Evolutionary conservation across 1,140 invertebrate species (phyloP).

Genomic region (Phymastichus coffea): DNA sequence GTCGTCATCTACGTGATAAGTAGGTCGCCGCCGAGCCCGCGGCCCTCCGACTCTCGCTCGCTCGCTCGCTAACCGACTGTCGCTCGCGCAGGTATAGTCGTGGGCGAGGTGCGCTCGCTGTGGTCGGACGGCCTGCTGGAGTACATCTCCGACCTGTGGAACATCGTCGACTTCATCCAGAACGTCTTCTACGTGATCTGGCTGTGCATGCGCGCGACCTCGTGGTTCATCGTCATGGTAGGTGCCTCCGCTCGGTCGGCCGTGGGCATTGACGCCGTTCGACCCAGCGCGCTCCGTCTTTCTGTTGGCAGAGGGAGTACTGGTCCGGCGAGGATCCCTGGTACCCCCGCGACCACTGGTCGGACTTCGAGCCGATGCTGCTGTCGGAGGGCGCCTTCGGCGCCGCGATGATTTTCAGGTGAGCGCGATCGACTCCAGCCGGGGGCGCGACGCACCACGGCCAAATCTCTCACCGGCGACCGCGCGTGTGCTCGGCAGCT

Average conservation of each 20-base stretch:
- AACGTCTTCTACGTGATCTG: constrained; percentile 93
- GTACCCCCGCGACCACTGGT: constrained; percentile 84
- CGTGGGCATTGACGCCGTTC: neutral
- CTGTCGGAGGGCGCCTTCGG: constrained; percentile 92
- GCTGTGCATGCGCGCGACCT: constrained; percentile 75
- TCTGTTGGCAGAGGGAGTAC: constrained; percentile 65
- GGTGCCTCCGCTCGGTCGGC: constrained; percentile 20
- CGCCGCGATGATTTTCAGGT: constrained; percentile 92
- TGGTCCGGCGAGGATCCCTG: constrained; percentile 73
- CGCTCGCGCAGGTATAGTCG: constrained; percentile 83
- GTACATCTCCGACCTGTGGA: constrained; percentile 93
- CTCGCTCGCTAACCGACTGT: too few relatives aligned
- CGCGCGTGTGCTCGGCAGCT: too few relatives aligned
- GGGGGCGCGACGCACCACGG: too few relatives aligned
- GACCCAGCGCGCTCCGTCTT: too few relatives aligned
- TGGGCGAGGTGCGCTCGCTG: constrained; percentile 82
- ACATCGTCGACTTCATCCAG: constrained; percentile 94
- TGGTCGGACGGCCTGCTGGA: constrained; percentile 87
- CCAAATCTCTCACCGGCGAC: too few relatives aligned
- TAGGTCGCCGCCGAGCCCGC: constrained; percentile 60
- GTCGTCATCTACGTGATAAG: constrained; percentile 83
- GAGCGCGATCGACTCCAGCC: too few relatives aligned
- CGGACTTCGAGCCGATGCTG: constrained; percentile 91
- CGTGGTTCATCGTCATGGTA: constrained; percentile 78
- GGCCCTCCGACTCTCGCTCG: too few relatives aligned